These are phyloP conservation scores for Drosophila lini DNA, from an alignment of 1,140 invertebrate species.

Conservation along the genomic window DNA sequence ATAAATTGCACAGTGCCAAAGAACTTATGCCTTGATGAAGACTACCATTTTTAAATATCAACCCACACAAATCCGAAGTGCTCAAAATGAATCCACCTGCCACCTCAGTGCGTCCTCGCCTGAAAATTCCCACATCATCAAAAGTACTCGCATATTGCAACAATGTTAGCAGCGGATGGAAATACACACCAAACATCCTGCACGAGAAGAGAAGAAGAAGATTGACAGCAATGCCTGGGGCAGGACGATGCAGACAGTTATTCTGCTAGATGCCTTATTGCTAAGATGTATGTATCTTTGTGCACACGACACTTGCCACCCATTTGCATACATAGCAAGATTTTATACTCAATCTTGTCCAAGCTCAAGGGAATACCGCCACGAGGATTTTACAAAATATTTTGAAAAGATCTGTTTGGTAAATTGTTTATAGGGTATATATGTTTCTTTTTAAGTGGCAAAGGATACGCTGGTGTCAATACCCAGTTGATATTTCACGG, in stretches of 20 bases:
- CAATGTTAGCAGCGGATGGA: constrained; percentile 29
- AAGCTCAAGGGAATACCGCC: neutral
- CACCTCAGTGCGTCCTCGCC: neutral
- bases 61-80: constrained; percentile 21
- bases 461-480: neutral
- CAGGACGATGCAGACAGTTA: constrained; percentile 2
- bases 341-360: constrained; percentile 22
- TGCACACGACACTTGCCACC: constrained; percentile 35
- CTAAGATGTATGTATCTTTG: constrained; percentile 2
- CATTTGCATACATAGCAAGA: constrained; percentile 62
- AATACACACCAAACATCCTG: constrained; percentile 30
- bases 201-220: neutral
- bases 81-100: constrained; percentile 7
- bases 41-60: constrained; percentile 25
- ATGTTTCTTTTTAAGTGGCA: neutral
- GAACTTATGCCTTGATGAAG: constrained; percentile 1
- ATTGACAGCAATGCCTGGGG: constrained; percentile 11
- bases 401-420: constrained; percentile 7
- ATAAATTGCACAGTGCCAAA: constrained; percentile 35
- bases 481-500: neutral
- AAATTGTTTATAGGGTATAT: neutral
- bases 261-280: constrained; percentile 7
- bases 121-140: constrained; percentile 22
- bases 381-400: neutral
- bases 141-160: constrained; percentile 41